Conservation (phyloP, 2,797 vertebrate species). For the Helarctos malayanus region DNA sequence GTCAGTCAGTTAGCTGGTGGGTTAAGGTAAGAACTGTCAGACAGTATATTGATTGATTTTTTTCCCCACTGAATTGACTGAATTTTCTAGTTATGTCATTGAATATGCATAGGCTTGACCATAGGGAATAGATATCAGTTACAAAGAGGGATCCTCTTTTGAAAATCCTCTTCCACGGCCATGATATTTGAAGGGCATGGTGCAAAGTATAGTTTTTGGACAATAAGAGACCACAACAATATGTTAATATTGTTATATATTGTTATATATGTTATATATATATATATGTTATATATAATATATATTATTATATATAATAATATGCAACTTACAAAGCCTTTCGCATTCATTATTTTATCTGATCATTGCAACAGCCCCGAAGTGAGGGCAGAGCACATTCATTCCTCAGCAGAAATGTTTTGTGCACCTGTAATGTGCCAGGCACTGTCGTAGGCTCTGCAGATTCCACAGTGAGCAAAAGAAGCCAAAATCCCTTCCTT, state of each 20-base stretch:
- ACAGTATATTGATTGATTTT: not conserved
- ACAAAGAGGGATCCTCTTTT: conserved; percentile 5
- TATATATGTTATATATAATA: too few species aligned
- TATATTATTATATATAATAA: too few species aligned
- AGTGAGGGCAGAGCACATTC: not conserved
- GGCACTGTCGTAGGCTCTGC: not conserved
- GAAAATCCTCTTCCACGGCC: not conserved
- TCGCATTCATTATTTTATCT: not conserved
- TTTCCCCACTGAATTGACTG: not conserved
- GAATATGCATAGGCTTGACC: not conserved
- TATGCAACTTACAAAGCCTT: conserved; percentile 22
- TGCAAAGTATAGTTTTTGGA: not conserved
- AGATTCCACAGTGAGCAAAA: not conserved
- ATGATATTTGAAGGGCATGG: not conserved
- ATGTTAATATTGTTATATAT: not conserved
- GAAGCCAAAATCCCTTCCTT: not conserved
- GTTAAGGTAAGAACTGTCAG: conserved; percentile 25
- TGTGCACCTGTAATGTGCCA: not conserved
- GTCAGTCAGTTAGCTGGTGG: not conserved
- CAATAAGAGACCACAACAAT: conserved; percentile 16
- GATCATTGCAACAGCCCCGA: not conserved
- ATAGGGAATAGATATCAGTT: not conserved
- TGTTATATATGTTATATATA: too few species aligned
- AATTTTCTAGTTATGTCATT: conserved; percentile 33
- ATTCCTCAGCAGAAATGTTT: not conserved